phyloP scores from a whole-genome alignment of 1,140 invertebrate species.

The Geopemphigus sp. region DNA sequence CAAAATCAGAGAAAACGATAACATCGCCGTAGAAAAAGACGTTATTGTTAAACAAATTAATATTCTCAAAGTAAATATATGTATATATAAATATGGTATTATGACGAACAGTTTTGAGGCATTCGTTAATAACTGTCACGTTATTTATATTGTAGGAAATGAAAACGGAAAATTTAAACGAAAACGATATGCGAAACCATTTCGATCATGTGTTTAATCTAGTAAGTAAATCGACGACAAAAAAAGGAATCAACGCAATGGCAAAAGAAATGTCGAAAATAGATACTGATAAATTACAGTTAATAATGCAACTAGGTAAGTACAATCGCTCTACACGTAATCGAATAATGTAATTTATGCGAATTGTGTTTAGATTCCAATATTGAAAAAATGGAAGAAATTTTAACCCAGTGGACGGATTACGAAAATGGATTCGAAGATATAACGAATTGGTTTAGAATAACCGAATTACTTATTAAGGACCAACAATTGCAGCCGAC shows the following conservation, averaged over 20 bases:
- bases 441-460: constrained; percentile 80
- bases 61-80: constrained; percentile 60
- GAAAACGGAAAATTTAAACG: neutral
- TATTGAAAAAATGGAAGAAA: constrained; percentile 69
- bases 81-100: constrained; percentile 32
- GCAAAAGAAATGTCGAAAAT: constrained; percentile 66
- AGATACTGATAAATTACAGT: constrained; percentile 27
- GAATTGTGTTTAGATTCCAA: constrained; percentile 58
- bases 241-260: constrained; percentile 70
- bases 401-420: constrained; percentile 79
- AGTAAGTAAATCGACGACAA: constrained; percentile 79
- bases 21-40: constrained; percentile 75
- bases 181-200: constrained; percentile 56
- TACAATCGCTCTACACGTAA: neutral
- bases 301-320: constrained; percentile 12
- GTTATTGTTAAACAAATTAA: constrained; percentile 74
- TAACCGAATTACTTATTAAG: constrained; percentile 77
- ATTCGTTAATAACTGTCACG: constrained; percentile 52
- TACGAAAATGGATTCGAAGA: constrained; percentile 79
- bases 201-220: constrained; percentile 66
- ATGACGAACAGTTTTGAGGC: constrained; percentile 52
- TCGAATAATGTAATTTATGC: neutral
- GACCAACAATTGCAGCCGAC: constrained; percentile 80
- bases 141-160: constrained; percentile 57
- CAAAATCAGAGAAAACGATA: constrained; percentile 73